These are phyloP conservation scores for Carpatolechia fugitivella DNA, from an alignment of 2,888 invertebrate genomes.

Conservation along the genomic window DNA sequence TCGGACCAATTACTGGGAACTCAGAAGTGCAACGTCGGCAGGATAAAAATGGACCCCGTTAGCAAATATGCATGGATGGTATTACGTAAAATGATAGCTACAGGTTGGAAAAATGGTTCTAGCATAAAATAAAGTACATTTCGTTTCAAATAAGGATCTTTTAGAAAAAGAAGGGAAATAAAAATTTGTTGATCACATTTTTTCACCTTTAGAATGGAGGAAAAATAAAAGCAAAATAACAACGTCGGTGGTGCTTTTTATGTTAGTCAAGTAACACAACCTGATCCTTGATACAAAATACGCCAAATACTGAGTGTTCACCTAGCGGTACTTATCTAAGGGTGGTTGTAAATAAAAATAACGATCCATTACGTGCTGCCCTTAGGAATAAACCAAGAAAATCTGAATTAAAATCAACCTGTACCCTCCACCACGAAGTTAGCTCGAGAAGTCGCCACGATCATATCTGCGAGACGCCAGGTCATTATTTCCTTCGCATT, in stretches of 20 bases:
- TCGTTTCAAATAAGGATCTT: not conserved
- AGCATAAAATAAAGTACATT: not conserved
- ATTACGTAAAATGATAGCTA: constrained; percentile 30
- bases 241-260: too few relatives aligned
- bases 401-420: constrained; percentile 18
- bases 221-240: too few relatives aligned
- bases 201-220: too few relatives aligned
- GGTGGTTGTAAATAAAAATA: too few relatives aligned
- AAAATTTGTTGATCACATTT: too few relatives aligned
- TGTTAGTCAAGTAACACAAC: too few relatives aligned
- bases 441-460: constrained; percentile 40
- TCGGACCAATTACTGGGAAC: constrained; percentile 73
- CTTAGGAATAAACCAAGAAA: too few relatives aligned
- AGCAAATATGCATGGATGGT: constrained; percentile 64
- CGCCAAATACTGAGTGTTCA: too few relatives aligned
- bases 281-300: too few relatives aligned
- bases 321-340: too few relatives aligned
- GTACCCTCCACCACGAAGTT: constrained; percentile 20
- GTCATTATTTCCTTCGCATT: constrained; percentile 50
- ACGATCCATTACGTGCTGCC: too few relatives aligned
- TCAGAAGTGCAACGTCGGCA: constrained; percentile 71
- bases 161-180: too few relatives aligned
- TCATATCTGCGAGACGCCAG: constrained; percentile 51
- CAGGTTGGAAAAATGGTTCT: constrained; percentile 2
- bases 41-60: constrained; percentile 66